phyloP scores from a whole-genome alignment of 92 coral and sea anemone genomes.

The Desmophyllum pertusum region DNA sequence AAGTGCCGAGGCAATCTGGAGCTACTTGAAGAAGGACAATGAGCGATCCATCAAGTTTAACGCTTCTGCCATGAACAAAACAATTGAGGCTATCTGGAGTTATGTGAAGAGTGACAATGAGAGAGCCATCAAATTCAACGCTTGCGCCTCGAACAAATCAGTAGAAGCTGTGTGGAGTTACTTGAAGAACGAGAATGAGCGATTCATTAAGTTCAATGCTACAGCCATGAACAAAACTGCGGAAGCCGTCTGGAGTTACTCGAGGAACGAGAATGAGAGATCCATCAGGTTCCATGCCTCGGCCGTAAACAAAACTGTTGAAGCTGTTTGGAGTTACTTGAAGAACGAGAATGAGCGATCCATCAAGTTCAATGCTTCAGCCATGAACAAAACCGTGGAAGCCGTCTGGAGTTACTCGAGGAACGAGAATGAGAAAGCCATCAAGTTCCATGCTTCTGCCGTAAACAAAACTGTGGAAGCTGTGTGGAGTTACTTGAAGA shows the following conservation, averaged over 20 bases:
- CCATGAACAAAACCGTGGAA: conserved; percentile 66
- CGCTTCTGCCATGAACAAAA: conserved; percentile 44
- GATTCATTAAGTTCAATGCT: conserved; percentile 66
- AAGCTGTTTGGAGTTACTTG: conserved; percentile 51
- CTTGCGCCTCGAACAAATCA: conserved; percentile 50
- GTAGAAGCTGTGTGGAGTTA: conserved; percentile 63
- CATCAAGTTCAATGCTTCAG: conserved; percentile 58
- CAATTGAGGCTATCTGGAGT: conserved; percentile 26
- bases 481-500: conserved; percentile 46
- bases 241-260: conserved; percentile 56
- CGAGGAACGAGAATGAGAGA: conserved; percentile 45
- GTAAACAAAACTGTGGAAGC: conserved; percentile 76
- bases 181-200: conserved; percentile 43
- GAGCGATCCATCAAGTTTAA: conserved; percentile 50
- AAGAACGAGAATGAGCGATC: conserved; percentile 52
- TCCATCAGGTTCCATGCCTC: conserved; percentile 61
- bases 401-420: conserved; percentile 57
- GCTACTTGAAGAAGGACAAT: conserved; percentile 39
- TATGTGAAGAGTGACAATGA: conserved; percentile 48
- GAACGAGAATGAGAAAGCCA: conserved; percentile 54
- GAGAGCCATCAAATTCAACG: conserved; percentile 68
- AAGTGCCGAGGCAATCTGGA: conserved; percentile 61
- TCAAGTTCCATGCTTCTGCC: conserved; percentile 79
- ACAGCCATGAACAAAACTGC: conserved; percentile 64
- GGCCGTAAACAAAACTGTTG: conserved; percentile 64